Base-by-base conservation (phyloP, 2,888 invertebrate genomes). In the Dicycla oo region DNA sequence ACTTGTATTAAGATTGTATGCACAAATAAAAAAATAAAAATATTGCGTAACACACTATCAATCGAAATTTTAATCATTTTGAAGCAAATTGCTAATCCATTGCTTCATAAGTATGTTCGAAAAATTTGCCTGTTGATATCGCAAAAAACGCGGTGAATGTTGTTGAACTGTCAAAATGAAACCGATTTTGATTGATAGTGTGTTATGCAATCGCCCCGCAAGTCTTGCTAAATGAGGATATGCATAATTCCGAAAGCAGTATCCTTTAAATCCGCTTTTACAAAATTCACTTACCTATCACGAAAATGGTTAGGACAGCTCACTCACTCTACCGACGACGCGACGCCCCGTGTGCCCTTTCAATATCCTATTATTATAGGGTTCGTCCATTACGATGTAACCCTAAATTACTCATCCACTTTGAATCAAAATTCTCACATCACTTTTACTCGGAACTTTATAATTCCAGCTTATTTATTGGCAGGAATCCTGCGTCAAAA, bases 401-500 rank as follows among this genome's bases (percentile, higher is more conserved):
- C 57, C 54, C 30, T 63, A 78, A 62, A 57, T 61, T 63, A 69
- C 73, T 61, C 49, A 67, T 43, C 56, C 60, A 57, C 56, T 77
- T 73, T 43, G 15, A 53, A 65, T 64, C 54, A 58, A 56, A 58
- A 69, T 49, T 61, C 23, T 43, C 47, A 61, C 23, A 63, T 30
- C 20, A 23, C 49, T 53, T 45, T 47, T 34, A 60, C 11, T 30
- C 56, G 34, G 23, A 57, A 57, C n/a, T 56, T 73, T 49, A 40
- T 58, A 45, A 62, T 51, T 45, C 18, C 20, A 45, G 4, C 20
- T 51, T 56, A 62, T 51, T 69, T 57, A 75, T 38, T 20, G 3
- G 15, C 23, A 65, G 26, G 34, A 43, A 73, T 53, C 43, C 71
- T 30, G 63, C 23, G 40, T 38, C 38, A 61, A 63, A 68, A 67